Conservation (phyloP, 2,797 vertebrate genomes). For the Sardinella longiceps region DNA sequence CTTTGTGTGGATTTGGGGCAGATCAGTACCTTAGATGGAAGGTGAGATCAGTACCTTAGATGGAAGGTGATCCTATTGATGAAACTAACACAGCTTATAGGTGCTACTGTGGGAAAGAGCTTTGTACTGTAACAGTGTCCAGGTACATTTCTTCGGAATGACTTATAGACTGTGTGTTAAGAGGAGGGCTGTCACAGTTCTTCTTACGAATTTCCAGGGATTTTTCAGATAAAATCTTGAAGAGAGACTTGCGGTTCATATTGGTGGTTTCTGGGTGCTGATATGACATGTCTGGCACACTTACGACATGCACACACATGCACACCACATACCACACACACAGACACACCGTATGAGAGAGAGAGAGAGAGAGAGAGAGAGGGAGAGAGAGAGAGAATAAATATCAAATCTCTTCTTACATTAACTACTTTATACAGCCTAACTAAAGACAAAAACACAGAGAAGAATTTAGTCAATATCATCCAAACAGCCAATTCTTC, state of each 20-base stretch:
- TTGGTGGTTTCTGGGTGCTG: slow-evolving; percentile 32
- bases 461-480: background rate
- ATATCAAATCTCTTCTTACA: too few species aligned
- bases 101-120: background rate
- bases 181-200: background rate
- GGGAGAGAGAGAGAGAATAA: background rate
- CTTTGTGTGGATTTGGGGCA: background rate
- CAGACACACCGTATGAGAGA: background rate
- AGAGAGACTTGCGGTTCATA: slow-evolving; percentile 1
- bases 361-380: background rate
- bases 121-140: background rate
- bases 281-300: slow-evolving; percentile 43
- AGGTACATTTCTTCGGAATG: background rate
- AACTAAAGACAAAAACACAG: too few species aligned
- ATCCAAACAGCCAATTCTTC: background rate
- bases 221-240: background rate
- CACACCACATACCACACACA: background rate
- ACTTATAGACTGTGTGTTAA: slow-evolving; percentile 25
- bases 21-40: background rate
- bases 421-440: too few species aligned
- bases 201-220: background rate
- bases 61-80: background rate
- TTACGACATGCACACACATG: slow-evolving; percentile 25
- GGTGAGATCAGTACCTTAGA: background rate
- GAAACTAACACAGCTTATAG: background rate